Base-by-base conservation (phyloP, 2,113 vertebrate species). In the Strigops habroptila region DNA sequence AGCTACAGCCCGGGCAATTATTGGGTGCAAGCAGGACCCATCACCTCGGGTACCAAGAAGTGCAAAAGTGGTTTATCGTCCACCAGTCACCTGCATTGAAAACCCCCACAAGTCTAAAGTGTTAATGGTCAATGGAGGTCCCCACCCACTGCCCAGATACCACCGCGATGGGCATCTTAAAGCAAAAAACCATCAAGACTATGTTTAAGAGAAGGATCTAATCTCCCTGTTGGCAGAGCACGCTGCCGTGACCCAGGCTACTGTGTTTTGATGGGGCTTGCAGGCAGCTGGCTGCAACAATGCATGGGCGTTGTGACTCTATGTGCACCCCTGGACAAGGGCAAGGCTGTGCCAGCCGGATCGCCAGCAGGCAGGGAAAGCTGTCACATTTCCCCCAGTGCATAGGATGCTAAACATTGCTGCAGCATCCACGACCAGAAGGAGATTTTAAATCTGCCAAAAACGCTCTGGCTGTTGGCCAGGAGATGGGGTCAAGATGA, bases 401-500 rank as follows among this genome's bases (percentile, higher is more conserved):
- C 93, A 96, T 3, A 5, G 43, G 88, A 95, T 44, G 53, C 82
- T 91, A 31, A 93, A 83, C 85, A 60, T 35, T 48, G 67, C 90
- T 49, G 89, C 85, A 62, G 94, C 84, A 77, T 86, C 83, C 84
- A 60, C 0, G 1, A 88, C 74, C 87, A 91, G 93, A 82, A 73
- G 95, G 74, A 94, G 92, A 90, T 78, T 74, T 90, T 44, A 83
- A 39, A 91, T 90, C 92, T 90, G 94, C 95, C 96, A 96, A 90
- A 95, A 94, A 74, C 3, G 0, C 43, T 27, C 85, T 95, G 95
- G 93, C 93, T n/a, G n/a, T 23, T 2, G 67, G 92, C 89, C 96
- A 97, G 78, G 60, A 95, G 88, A 87, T 83, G 81, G 86, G 96
- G 94, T 97, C 96, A 94, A 75, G 88, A 74, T 94, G 96, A 97